phyloP scores from a whole-genome alignment of 2,797 vertebrate genomes.

The Acanthiza pusilla region DNA sequence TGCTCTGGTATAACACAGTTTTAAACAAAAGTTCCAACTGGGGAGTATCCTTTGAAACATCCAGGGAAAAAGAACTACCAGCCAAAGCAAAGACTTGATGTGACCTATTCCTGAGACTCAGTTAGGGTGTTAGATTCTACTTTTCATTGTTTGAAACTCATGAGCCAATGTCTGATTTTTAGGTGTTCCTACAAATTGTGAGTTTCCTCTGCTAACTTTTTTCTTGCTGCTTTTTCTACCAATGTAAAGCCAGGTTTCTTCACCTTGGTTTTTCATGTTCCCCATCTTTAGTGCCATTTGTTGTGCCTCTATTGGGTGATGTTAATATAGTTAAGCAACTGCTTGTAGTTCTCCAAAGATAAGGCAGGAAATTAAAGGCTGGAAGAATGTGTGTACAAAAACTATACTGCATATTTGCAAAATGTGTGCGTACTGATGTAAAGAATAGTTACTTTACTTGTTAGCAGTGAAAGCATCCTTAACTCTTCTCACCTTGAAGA shows the following conservation, averaged over 20 bases:
- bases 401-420: not conserved
- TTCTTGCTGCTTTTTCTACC: not conserved
- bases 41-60: slow-evolving; percentile 92
- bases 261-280: not conserved
- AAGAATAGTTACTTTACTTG: not conserved
- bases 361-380: not conserved
- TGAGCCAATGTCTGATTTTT: not conserved
- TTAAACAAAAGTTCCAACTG: slow-evolving; percentile 94
- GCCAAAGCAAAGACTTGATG: not conserved
- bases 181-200: not conserved
- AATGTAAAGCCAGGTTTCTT: not conserved
- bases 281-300: not conserved
- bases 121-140: not conserved
- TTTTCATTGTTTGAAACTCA: not conserved
- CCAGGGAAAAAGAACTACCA: not conserved
- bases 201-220: not conserved
- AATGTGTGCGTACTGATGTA: not conserved
- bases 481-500: slow-evolving; percentile 73
- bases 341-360: not conserved
- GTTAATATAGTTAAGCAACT: not conserved
- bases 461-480: slow-evolving; percentile 54
- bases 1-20: slow-evolving; percentile 94
- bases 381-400: not conserved
- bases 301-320: not conserved
- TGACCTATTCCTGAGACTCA: not conserved